Evolutionary conservation across 2,113 vertebrate genomes (phyloP).

Genomic region (Delphinapterus leucas): DNA sequence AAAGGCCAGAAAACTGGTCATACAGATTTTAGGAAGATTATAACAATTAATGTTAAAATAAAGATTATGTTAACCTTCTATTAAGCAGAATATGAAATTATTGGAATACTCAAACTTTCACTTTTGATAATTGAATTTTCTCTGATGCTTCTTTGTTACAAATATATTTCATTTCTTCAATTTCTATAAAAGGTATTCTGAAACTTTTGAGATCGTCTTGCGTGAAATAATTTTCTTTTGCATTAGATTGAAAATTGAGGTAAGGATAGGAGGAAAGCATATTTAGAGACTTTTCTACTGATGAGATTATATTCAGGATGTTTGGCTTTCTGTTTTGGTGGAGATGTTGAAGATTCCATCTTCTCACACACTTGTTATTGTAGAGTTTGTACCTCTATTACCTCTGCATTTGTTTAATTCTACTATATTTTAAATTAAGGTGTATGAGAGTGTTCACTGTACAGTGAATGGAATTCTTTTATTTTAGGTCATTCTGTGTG

Average conservation of each 20-base stretch:
- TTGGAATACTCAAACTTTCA: neutral
- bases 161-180: neutral
- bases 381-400: neutral
- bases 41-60: neutral
- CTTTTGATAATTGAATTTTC: slow-evolving; percentile 21
- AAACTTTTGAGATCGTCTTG: slow-evolving; percentile 37
- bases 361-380: neutral
- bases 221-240: slow-evolving; percentile 35
- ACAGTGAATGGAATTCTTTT: neutral
- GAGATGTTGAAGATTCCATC: neutral
- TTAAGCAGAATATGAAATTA: slow-evolving; percentile 39
- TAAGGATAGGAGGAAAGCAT: neutral
- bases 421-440: neutral
- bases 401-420: neutral
- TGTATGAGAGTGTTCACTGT: neutral
- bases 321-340: slow-evolving; percentile 35
- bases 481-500: neutral
- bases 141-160: neutral
- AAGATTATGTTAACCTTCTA: neutral
- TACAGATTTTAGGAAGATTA: slow-evolving; percentile 14
- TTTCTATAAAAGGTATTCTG: neutral
- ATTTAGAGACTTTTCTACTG: neutral
- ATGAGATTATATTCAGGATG: neutral
- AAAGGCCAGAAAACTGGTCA: neutral
- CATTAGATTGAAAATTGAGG: neutral